phyloP scores from a whole-genome alignment of 2,113 vertebrate species.

The Perccottus glenii region DNA sequence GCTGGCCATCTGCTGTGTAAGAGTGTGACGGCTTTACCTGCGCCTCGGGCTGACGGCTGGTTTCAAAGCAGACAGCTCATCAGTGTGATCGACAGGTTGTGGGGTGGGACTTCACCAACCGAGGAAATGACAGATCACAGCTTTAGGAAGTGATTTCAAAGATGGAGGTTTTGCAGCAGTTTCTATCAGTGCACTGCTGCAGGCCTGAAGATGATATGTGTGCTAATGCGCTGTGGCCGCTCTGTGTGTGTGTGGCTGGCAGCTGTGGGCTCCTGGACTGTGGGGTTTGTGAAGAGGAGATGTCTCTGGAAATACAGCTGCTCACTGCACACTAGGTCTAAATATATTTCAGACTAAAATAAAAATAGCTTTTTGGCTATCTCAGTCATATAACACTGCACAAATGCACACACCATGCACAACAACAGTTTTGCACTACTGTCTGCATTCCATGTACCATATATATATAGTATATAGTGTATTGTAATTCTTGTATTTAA shows the following conservation, averaged over 20 bases:
- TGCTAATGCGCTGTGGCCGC: constrained; percentile 29
- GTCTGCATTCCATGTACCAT: too few species aligned
- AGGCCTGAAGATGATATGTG: constrained; percentile 14
- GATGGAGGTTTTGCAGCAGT: constrained; percentile 30
- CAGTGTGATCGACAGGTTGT: constrained; percentile 58
- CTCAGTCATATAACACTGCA: too few species aligned
- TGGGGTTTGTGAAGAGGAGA: constrained; percentile 4
- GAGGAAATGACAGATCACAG: constrained; percentile 39
- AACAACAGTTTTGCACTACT: too few species aligned
- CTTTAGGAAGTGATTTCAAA: constrained; percentile 41
- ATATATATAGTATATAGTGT: too few species aligned
- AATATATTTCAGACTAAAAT: constrained; percentile 7
- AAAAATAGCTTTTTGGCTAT: background rate
- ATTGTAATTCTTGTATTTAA: too few species aligned
- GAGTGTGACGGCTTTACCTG: constrained; percentile 15
- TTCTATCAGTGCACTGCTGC: constrained; percentile 9
- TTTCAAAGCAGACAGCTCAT: constrained; percentile 53
- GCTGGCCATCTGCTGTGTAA: constrained; percentile 35
- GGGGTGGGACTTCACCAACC: constrained; percentile 23
- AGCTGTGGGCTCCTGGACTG: constrained; percentile 43
- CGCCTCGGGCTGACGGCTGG: constrained; percentile 26
- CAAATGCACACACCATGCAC: too few species aligned
- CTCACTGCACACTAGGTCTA: constrained; percentile 46
- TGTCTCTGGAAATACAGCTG: constrained; percentile 45
- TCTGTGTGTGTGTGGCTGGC: constrained; percentile 28